Conservation (phyloP, 2,113 vertebrate genomes). For the Callipepla squamata region DNA sequence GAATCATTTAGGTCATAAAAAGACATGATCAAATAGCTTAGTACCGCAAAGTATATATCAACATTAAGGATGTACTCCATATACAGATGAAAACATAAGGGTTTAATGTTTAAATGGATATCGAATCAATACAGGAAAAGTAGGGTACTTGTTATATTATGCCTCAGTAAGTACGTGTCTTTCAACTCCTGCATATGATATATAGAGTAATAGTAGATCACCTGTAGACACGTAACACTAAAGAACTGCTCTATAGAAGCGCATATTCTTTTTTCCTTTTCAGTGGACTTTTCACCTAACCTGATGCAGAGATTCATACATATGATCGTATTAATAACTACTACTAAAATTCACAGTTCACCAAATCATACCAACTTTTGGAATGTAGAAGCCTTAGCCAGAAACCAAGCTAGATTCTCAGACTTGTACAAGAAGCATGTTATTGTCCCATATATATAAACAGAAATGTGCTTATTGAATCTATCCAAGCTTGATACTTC, state of each 20-base stretch:
- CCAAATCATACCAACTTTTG: not conserved
- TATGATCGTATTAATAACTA: not conserved
- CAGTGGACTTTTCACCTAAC: not conserved
- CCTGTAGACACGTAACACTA: not conserved
- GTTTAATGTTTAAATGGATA: not conserved
- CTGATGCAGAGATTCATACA: not conserved
- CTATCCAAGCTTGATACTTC: not conserved
- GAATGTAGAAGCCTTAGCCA: not conserved
- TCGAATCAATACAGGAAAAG: fast-evolving
- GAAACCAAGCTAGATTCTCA: not conserved
- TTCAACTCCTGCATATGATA: not conserved
- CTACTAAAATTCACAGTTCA: not conserved
- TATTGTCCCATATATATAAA: not conserved
- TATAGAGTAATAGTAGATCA: not conserved
- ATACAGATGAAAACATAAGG: not conserved
- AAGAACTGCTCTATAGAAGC: fast-evolving
- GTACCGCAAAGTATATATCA: not conserved
- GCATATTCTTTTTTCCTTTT: not conserved
- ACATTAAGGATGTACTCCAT: not conserved
- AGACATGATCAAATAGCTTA: not conserved
- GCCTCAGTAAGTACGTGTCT: not conserved
- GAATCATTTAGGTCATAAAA: not conserved
- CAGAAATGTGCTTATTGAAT: not conserved
- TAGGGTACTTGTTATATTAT: not conserved
- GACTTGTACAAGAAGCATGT: fast-evolving